Base-by-base conservation (phyloP, 2,797 vertebrate genomes). In the Acomys russatus region DNA sequence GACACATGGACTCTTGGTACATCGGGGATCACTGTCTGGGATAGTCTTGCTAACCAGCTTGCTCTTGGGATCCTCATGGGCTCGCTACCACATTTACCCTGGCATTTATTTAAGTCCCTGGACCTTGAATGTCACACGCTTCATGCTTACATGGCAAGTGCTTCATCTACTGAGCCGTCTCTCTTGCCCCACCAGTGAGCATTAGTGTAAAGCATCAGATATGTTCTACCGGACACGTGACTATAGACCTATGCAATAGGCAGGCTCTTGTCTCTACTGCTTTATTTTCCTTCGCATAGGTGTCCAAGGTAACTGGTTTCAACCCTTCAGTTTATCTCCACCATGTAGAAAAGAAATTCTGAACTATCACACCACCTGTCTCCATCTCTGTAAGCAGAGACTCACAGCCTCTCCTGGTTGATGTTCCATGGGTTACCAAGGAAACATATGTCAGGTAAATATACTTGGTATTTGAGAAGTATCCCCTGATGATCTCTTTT, bases 371-470 rank as follows among this genome's bases (percentile, higher is more conserved):
- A 86, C 68, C 56, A 35, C 35, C 70, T 77, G 63, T 85, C 74
- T 88, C 59, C 30, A 12, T 68, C 59, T 90, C 77, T 51, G 44
- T 63, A 18, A 78, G 33, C 93, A 35, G 33, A 95, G 94, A 25
- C 15, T 87, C 79, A 90, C 3, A 35, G 51, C 10, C 35, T 59
- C 54, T 83, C 77, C 64, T 91, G 38, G 56, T 96, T 76, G 35
- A 30, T 70, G 59, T 38, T 93, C 70, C 6, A 1, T 71, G 80
- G 54, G 90, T 97, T 96, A 86, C 94, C 83, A 96, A 97, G 96
- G 94, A 94, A 97, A 96, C 25, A 51, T 33, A 35, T 76, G 61
- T 63, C 89, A 84, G 77, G 78, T 86, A 95, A 97, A 96, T 95
- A 96, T 61, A 70, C 33, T 87, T 96, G 88, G 51, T 76, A 96